Conservation (phyloP, 2,888 invertebrate genomes). For the Pammene aurita region DNA sequence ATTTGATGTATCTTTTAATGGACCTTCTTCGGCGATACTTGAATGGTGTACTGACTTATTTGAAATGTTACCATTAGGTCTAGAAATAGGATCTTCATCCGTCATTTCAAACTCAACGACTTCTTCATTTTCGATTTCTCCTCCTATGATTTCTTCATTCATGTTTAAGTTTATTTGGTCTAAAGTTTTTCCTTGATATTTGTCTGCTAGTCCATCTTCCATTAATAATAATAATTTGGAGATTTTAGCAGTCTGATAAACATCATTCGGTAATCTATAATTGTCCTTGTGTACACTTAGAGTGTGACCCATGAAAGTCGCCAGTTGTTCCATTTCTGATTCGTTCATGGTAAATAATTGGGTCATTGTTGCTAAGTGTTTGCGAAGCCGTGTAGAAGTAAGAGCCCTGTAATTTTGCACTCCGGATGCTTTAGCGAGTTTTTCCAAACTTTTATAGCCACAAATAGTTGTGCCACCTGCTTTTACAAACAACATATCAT, state of each 20-base stretch:
- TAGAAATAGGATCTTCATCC: conserved; percentile 6
- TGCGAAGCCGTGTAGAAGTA: conserved; percentile 44
- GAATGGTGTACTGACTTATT: too few species aligned
- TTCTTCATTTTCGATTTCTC: conserved; percentile 18
- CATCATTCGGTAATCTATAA: conserved; percentile 42
- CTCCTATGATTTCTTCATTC: conserved; percentile 38
- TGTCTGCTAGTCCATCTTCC: conserved; percentile 45
- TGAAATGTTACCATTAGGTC: too few species aligned
- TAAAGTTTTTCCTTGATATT: conserved; percentile 42
- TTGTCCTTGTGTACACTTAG: conserved; percentile 40
- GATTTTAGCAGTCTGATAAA: conserved; percentile 45
- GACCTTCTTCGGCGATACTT: too few species aligned
- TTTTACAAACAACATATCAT: conserved; percentile 45
- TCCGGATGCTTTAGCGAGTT: conserved; percentile 43
- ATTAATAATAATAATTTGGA: conserved; percentile 45
- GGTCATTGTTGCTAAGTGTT: conserved; percentile 46
- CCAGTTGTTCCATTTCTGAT: conserved; percentile 42
- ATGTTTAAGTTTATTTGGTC: conserved; percentile 43
- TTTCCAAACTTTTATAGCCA: conserved; percentile 44
- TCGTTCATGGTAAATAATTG: conserved; percentile 44
- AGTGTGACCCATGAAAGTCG: conserved; percentile 46
- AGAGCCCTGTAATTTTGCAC: conserved; percentile 43
- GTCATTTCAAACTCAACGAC: conserved; percentile 10
- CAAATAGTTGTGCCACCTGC: conserved; percentile 28
- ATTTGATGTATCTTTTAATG: conserved; percentile 17